phyloP scores from a whole-genome alignment of 2,113 vertebrate genomes.

The Cephalopterus ornatus region DNA sequence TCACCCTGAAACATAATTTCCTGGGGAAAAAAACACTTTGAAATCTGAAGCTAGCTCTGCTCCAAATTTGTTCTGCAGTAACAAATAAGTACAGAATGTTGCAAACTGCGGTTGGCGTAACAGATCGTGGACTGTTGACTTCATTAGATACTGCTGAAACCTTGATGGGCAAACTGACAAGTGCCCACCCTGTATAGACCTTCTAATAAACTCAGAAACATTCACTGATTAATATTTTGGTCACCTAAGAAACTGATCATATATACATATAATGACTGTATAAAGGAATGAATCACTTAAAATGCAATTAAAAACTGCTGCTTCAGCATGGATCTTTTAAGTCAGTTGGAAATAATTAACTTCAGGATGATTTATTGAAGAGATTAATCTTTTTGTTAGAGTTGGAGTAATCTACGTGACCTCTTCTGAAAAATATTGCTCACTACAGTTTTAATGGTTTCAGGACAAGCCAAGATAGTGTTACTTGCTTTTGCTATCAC shows the following conservation, averaged over 20 bases:
- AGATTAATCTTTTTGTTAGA: conserved; percentile 22
- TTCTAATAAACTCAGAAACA: not conserved
- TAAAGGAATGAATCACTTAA: not conserved
- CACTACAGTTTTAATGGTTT: not conserved
- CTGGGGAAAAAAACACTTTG: not conserved
- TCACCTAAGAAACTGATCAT: not conserved
- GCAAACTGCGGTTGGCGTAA: not conserved
- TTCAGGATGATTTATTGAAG: conserved; percentile 28
- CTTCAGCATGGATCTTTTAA: conserved; percentile 15
- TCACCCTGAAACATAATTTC: not conserved
- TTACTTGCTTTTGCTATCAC: not conserved
- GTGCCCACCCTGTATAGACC: not conserved
- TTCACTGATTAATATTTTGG: not conserved
- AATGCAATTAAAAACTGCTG: conserved; percentile 25
- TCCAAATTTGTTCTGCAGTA: not conserved
- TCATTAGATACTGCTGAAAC: not conserved
- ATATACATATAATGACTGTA: not conserved
- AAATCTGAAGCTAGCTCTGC: not conserved
- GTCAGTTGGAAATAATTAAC: conserved; percentile 21
- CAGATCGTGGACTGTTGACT: not conserved
- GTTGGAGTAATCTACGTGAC: not conserved
- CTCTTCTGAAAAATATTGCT: not conserved
- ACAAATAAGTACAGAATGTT: not conserved
- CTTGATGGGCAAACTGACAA: not conserved
- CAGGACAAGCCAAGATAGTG: not conserved